Conservation (phyloP, 1,140 invertebrate genomes). For the Musca vetustissima region DNA sequence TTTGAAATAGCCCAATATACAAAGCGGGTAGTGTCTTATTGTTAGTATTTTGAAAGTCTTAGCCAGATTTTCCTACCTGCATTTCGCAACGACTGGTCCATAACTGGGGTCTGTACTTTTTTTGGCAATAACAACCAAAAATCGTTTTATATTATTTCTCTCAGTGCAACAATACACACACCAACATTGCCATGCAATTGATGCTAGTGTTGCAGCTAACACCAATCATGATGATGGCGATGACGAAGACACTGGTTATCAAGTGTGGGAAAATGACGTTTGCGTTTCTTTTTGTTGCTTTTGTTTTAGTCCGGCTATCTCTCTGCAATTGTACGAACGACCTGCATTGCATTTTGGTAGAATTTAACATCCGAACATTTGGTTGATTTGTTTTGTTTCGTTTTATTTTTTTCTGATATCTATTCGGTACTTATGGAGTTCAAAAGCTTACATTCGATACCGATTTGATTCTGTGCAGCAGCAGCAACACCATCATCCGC, state of each 20-base stretch:
- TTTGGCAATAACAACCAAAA: no score
- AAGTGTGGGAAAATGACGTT: conserved; percentile 20
- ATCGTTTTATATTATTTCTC: background rate
- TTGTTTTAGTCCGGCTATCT: background rate
- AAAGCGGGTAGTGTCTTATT: no score
- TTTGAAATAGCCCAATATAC: no score
- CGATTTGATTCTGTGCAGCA: conserved; percentile 3
- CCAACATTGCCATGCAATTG: no score
- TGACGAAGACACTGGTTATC: background rate
- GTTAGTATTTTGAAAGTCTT: no score
- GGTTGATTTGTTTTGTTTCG: background rate
- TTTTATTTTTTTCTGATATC: background rate
- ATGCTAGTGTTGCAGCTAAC: no score
- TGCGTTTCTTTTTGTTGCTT: background rate
- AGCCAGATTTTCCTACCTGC: no score
- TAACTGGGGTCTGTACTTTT: no score
- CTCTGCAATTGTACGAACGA: background rate
- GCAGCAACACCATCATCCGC: no score
- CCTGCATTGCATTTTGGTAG: background rate
- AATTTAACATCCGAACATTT: background rate
- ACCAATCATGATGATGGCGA: no score
- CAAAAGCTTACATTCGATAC: background rate
- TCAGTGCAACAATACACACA: background rate
- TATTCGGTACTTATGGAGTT: background rate
- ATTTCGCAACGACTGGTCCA: no score